Evolutionary conservation across 2,797 vertebrate species (phyloP).

Genomic region (Selene dorsalis): DNA sequence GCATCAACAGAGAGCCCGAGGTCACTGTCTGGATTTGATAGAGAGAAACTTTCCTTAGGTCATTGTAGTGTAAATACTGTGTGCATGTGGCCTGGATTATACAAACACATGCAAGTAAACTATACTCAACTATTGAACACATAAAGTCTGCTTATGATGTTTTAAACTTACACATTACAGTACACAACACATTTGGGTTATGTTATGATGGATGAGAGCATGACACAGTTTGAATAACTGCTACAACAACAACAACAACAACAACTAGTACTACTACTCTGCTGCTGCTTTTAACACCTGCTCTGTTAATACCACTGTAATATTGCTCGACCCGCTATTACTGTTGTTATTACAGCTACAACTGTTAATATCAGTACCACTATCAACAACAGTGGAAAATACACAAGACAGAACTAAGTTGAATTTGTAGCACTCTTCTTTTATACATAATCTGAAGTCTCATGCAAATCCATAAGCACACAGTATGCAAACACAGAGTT

Average conservation of each 20-base stretch:
- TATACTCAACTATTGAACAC: not conserved
- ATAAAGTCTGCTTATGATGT: not conserved
- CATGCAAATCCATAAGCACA: slow-evolving; percentile 39
- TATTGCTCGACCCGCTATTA: not conserved
- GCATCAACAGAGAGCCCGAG: too few relatives aligned
- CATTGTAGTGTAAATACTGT: not conserved
- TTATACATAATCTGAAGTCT: not conserved
- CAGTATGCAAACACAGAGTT: slow-evolving; percentile 50
- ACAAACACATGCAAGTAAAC: not conserved
- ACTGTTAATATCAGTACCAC: not conserved
- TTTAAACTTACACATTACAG: too few relatives aligned
- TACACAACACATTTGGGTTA: not conserved
- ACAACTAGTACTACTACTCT: not conserved
- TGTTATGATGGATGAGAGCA: not conserved
- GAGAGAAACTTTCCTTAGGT: not conserved
- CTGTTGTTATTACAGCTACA: too few relatives aligned
- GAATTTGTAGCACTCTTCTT: not conserved
- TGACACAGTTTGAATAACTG: not conserved
- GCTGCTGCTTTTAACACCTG: not conserved
- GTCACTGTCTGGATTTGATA: too few relatives aligned
- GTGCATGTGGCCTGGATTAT: not conserved
- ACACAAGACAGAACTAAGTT: too few relatives aligned
- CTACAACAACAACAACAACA: not conserved
- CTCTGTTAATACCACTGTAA: not conserved
- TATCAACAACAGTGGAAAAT: not conserved